A percentile compares a stretch with the other conserved stretches of the same genome.
Conservation (phyloP, 1,140 invertebrate genomes). For the Drosophila oshimai region DNA sequence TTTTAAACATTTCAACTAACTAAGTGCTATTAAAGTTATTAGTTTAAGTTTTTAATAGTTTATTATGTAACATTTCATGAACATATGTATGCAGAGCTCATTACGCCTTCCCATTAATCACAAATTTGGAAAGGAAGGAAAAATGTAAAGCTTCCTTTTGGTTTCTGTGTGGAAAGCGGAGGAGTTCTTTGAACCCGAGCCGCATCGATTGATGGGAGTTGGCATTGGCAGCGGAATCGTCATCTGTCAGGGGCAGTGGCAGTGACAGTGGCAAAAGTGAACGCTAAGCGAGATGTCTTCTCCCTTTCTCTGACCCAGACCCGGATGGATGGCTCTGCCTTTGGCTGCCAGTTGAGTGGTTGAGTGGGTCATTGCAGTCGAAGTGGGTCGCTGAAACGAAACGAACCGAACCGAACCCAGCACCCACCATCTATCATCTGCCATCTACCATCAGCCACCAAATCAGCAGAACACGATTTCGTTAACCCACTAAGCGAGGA, state of each 20-base stretch:
- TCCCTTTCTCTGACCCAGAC: slow-evolving; percentile 77
- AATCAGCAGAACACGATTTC: slow-evolving; percentile 24
- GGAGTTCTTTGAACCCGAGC: slow-evolving; percentile 53
- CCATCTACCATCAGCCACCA: slow-evolving; percentile 30
- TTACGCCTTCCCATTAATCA: no score
- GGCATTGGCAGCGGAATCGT: no score
- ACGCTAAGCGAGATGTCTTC: slow-evolving; percentile 46
- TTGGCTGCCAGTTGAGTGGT: neutral
- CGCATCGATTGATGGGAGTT: slow-evolving; percentile 11
- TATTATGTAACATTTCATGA: no score
- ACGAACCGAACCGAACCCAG: neutral
- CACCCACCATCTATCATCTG: no score
- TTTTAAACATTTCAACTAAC: no score
- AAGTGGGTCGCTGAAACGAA: slow-evolving; percentile 6
- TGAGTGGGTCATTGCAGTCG: slow-evolving; percentile 44
- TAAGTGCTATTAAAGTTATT: no score
- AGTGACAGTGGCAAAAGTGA: slow-evolving; percentile 58
- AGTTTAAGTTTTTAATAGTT: no score
- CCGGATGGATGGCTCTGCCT: slow-evolving; percentile 24
- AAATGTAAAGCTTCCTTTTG: no score
- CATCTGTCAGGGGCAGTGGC: slow-evolving; percentile 6
- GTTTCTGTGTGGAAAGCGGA: neutral
- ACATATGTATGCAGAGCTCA: no score
- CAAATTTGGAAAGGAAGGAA: no score
- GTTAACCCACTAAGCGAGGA: slow-evolving; percentile 7